These are phyloP conservation scores for Tokudaia muenninki DNA, from an alignment of 2,797 vertebrate species.

Conservation along the genomic window DNA sequence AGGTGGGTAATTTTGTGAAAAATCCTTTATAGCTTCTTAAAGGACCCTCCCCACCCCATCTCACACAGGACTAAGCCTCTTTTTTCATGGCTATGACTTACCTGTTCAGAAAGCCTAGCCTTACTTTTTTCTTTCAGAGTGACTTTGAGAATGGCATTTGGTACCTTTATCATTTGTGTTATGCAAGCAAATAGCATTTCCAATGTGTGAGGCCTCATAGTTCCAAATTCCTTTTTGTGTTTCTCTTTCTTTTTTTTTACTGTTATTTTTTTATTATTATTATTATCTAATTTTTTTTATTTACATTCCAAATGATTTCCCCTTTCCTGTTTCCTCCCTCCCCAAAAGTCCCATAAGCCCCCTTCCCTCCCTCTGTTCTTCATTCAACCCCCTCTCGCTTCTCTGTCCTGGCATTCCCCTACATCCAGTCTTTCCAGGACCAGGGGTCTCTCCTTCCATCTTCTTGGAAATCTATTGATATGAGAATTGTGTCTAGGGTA, in stretches of 20 bases:
- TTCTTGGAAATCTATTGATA: too few species aligned
- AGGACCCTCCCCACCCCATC: neutral
- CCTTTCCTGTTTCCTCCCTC: too few species aligned
- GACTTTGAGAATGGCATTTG: neutral
- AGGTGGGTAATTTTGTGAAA: neutral
- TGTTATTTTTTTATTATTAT: too few species aligned
- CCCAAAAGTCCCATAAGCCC: too few species aligned
- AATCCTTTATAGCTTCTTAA: neutral
- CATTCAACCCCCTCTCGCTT: too few species aligned
- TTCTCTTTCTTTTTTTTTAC: neutral
- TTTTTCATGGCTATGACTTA: neutral
- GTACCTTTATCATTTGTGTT: neutral
- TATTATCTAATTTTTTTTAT: too few species aligned
- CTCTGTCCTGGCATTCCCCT: too few species aligned
- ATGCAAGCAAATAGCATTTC: neutral
- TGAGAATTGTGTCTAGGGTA: too few species aligned
- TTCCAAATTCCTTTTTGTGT: conserved; percentile 1
- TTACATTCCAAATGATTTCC: too few species aligned
- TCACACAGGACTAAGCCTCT: neutral
- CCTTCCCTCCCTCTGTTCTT: too few species aligned
- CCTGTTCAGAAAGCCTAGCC: neutral
- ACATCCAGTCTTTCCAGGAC: too few species aligned
- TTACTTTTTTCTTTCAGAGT: neutral
- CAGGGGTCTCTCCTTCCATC: too few species aligned
- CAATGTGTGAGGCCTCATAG: neutral